A percentile compares a stretch with the other conserved stretches of the same genome.
These are phyloP conservation scores for Odontocerum albicorne DNA, from an alignment of 2,888 invertebrate species.

Conservation along the genomic window DNA sequence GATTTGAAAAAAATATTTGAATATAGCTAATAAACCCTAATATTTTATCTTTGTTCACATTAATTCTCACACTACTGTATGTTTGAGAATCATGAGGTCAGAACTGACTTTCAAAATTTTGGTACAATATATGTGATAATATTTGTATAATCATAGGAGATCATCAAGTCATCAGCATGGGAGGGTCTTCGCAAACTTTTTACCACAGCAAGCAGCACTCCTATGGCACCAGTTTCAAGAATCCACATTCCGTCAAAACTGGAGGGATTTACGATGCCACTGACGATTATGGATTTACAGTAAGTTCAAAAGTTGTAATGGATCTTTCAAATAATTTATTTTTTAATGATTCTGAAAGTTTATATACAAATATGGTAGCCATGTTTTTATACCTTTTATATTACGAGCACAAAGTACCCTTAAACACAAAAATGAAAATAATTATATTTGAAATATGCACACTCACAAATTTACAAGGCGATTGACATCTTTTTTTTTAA, in stretches of 20 bases:
- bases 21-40: too few species aligned
- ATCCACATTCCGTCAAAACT: conserved; percentile 19
- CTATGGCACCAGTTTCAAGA: conserved; percentile 8
- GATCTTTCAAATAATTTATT: neutral
- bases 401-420: too few species aligned
- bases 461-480: too few species aligned
- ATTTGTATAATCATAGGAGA: conserved; percentile 7
- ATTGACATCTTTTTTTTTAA: too few species aligned
- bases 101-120: too few species aligned
- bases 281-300: conserved; percentile 6
- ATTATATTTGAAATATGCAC: too few species aligned
- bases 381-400: neutral
- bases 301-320: neutral
- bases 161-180: conserved; percentile 28
- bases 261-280: conserved; percentile 28
- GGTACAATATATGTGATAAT: too few species aligned
- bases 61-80: neutral
- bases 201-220: conserved; percentile 18
- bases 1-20: too few species aligned
- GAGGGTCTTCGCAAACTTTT: conserved; percentile 23
- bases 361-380: neutral
- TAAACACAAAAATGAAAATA: too few species aligned
- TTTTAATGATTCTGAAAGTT: neutral
- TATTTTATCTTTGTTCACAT: neutral
- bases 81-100: too few species aligned